Conservation (phyloP, 2,797 vertebrate species). For the Hydrocynus forskahlii region DNA sequence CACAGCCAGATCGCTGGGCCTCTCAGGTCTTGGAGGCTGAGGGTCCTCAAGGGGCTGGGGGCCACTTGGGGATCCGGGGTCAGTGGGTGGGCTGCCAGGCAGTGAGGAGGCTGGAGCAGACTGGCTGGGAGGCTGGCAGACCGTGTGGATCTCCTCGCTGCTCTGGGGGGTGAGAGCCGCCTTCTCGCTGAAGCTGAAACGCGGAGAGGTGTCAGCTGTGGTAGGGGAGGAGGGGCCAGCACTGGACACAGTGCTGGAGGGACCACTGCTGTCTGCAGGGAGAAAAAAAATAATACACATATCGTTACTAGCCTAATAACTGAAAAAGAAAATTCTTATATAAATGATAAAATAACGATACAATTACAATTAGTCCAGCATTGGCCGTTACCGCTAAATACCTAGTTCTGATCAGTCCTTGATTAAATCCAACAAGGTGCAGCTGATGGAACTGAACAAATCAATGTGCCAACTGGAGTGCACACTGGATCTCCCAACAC, state of each 20-base stretch:
- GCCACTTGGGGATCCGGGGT: conserved; percentile 24
- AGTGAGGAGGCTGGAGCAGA: conserved; percentile 16
- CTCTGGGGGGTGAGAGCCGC: conserved; percentile 79
- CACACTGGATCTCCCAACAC: too few relatives aligned
- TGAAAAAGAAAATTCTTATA: background rate
- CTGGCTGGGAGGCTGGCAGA: conserved; percentile 62
- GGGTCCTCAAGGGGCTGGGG: conserved; percentile 37
- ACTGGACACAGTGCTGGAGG: conserved; percentile 94
- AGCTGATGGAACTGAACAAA: too few relatives aligned
- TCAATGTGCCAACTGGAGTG: too few relatives aligned
- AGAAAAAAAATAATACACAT: conserved; percentile 10
- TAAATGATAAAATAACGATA: too few relatives aligned
- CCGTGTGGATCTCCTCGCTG: conserved; percentile 81
- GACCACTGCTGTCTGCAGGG: conserved; percentile 93
- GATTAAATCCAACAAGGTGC: too few relatives aligned
- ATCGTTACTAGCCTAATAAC: background rate
- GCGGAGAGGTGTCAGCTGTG: conserved; percentile 84
- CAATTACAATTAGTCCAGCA: too few relatives aligned
- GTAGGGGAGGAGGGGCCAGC: conserved; percentile 94
- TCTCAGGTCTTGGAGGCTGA: conserved; percentile 24
- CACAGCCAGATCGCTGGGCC: conserved; percentile 58
- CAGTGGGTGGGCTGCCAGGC: conserved; percentile 44
- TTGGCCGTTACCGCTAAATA: background rate
- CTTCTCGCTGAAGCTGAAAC: conserved; percentile 91
- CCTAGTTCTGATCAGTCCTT: background rate